phyloP scores from a whole-genome alignment of 2,113 vertebrate species.

The Orthonyx spaldingii region DNA sequence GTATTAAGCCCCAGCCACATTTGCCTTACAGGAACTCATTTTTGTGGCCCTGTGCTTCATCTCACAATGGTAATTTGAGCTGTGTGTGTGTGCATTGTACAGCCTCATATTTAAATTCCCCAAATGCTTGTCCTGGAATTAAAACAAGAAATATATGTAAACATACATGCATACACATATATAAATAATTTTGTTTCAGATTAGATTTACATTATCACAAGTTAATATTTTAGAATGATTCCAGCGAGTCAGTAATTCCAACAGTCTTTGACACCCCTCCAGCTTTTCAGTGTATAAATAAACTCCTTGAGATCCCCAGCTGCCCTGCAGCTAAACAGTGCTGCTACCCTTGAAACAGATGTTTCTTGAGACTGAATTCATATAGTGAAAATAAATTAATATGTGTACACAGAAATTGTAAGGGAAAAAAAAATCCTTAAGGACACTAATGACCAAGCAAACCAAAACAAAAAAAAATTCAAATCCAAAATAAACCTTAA shows the following conservation, averaged over 20 bases:
- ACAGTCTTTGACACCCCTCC: not conserved
- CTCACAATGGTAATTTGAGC: not conserved
- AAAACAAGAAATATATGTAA: not conserved
- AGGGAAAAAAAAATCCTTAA: not conserved
- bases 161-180: not conserved
- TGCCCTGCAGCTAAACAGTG: not conserved
- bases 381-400: not conserved
- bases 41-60: not conserved
- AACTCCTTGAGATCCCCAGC: not conserved
- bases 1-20: not conserved
- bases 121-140: not conserved
- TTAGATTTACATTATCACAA: not conserved
- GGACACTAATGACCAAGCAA: not conserved
- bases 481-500: not conserved
- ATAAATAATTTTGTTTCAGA: not conserved
- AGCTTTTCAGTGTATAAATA: not conserved
- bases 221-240: not conserved
- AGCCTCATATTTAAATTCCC: not conserved
- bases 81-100: not conserved
- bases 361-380: not conserved
- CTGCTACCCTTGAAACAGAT: not conserved
- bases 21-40: not conserved
- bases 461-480: fast-evolving
- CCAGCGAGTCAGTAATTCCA: not conserved
- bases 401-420: not conserved